Conservation (phyloP, 2,888 invertebrate species). For the Brachyopa scutellaris region DNA sequence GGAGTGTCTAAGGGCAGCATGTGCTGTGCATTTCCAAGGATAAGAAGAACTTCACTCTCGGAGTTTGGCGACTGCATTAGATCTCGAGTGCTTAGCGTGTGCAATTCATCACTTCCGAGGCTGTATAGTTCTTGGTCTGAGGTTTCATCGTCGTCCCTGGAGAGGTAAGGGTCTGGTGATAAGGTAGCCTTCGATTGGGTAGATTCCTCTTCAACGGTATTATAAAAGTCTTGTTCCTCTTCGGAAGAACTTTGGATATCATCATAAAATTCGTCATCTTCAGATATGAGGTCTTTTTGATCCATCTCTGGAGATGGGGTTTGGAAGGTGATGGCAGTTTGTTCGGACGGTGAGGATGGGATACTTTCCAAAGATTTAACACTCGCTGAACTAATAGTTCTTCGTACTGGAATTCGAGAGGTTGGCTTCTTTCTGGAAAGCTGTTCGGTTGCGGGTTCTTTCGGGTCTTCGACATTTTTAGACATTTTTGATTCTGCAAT, state of each 20-base stretch:
- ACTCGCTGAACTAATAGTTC: constrained; percentile 74
- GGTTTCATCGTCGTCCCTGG: constrained; percentile 72
- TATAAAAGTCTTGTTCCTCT: constrained; percentile 70
- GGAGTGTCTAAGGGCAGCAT: constrained; percentile 11
- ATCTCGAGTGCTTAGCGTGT: constrained; percentile 37
- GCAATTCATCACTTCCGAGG: constrained; percentile 75
- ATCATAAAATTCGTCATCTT: constrained; percentile 77
- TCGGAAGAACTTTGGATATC: constrained; percentile 76
- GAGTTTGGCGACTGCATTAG: constrained; percentile 74
- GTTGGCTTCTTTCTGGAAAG: constrained; percentile 37
- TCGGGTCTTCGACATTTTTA: neutral
- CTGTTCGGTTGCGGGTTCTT: neutral
- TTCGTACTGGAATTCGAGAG: constrained; percentile 78
- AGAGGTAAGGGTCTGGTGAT: neutral
- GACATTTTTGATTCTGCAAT: neutral
- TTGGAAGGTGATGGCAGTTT: neutral
- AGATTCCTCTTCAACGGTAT: constrained; percentile 46
- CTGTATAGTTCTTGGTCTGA: constrained; percentile 77
- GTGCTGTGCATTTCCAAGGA: constrained; percentile 60
- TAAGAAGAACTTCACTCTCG: constrained; percentile 74
- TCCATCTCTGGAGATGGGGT: neutral
- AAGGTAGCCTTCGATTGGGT: neutral
- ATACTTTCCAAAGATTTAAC: constrained; percentile 65
- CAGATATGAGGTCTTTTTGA: constrained; percentile 7
- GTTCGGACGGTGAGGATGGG: neutral